Base-by-base conservation (phyloP, 2,113 vertebrate genomes). In the Carassius gibelio region DNA sequence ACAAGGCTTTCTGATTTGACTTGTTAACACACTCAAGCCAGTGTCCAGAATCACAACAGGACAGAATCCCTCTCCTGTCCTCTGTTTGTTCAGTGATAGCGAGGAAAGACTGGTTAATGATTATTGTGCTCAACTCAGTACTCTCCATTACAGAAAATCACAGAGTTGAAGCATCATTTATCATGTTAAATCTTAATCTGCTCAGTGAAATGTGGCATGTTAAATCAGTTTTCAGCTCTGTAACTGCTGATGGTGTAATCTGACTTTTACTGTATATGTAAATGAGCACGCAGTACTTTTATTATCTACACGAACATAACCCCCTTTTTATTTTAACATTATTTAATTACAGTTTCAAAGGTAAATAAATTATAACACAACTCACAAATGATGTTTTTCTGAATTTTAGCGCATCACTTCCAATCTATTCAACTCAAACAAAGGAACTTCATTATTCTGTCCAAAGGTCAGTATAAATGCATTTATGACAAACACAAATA, bases 21-120 rank as follows among this genome's bases (percentile, higher is more conserved):
- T 55, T 55, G 52, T 55, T 1, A 64, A 64, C 61, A 26, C 61
- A 13, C 61, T n/a, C 11, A 19, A 66, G 26, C 13, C 62, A 66
- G 42, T 30, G 66, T 36, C 71, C 30, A 30, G 30, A 42, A 21
- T 42, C 68, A 10, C 6, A 26, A 19, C 42, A 50, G 66, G 66
- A 75, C 72, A 75, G 42, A 75, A 52, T 23, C 74, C 0, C 48
- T 50, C 48, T 75, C 21, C 17, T 17, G 48, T 17, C 1, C 23
- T n/a, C n/a, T 76, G 75, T 76, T 76, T 76, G 14, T 19, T 30
- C 75, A 76, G 7, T 34, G 75, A 76, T 76, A 76, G 48, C 9
- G 74, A 76, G 23, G 42, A 30, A 10, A 55, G 11, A 9, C 48
- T 15, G 74, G 75, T 55, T 76, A 34, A 76, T 76, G 15, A 55